Evolutionary conservation across 2,888 invertebrate species (phyloP).

Genomic region (Folsomia candida): DNA sequence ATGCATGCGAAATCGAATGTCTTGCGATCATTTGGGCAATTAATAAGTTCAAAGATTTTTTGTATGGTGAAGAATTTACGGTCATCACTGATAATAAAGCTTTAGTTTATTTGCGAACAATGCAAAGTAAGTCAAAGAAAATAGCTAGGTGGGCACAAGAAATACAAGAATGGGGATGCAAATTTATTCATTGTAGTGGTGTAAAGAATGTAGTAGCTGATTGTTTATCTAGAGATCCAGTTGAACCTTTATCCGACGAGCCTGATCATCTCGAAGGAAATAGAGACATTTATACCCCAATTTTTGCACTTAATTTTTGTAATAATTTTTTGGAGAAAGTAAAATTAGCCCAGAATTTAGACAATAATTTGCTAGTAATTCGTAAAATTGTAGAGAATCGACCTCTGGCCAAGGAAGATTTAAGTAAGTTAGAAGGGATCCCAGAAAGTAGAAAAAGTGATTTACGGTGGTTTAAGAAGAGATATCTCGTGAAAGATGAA

Average conservation of each 20-base stretch:
- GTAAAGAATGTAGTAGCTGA: conserved; percentile 33
- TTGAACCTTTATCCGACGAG: background rate
- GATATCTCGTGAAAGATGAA: background rate
- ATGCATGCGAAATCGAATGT: conserved; percentile 17
- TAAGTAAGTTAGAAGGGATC: background rate
- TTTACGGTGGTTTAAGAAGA: background rate
- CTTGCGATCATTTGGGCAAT: conserved; percentile 32
- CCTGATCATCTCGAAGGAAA: conserved; percentile 5
- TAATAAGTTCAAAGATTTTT: no score
- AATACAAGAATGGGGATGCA: conserved; percentile 16
- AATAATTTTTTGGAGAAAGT: conserved; percentile 1
- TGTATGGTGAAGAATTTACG: conserved; percentile 11
- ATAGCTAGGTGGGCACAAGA: conserved; percentile 31
- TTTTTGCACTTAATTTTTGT: conserved; percentile 11
- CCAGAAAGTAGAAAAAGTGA: background rate
- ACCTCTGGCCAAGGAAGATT: background rate
- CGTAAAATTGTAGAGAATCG: background rate
- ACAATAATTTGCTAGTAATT: background rate
- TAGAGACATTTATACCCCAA: conserved; percentile 12
- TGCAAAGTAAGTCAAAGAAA: conserved; percentile 21
- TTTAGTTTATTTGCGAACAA: conserved; percentile 19
- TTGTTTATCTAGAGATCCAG: conserved; percentile 24
- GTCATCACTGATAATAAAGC: conserved; percentile 38
- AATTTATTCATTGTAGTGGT: conserved; percentile 15
- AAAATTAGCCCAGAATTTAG: background rate